Evolutionary conservation across 2,888 invertebrate species (phyloP).

Genomic region (Tromatobia lineatoria): DNA sequence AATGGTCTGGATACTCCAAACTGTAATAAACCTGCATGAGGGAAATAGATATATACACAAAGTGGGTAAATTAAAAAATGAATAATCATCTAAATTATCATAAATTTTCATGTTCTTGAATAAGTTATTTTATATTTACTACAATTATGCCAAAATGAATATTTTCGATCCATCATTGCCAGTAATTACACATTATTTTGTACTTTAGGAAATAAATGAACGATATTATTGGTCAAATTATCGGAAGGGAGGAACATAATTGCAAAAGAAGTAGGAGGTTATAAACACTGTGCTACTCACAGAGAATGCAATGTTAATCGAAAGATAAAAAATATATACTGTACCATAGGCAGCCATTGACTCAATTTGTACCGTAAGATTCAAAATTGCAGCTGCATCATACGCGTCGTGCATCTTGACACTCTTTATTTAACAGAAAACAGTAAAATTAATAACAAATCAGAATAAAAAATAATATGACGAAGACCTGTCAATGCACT

Average conservation of each 20-base stretch:
- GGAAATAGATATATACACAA: no score
- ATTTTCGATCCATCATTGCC: no score
- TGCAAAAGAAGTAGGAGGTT: slow-evolving; percentile 35
- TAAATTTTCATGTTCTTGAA: no score
- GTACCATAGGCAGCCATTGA: slow-evolving; percentile 96
- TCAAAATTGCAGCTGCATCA: slow-evolving; percentile 92
- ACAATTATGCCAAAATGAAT: no score
- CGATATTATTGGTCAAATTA: background rate
- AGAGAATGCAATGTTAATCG: background rate
- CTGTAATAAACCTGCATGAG: no score
- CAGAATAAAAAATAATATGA: background rate
- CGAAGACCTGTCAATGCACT: background rate
- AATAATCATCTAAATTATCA: no score
- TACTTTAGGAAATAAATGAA: no score
- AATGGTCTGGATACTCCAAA: no score
- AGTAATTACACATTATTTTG: no score
- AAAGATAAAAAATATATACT: slow-evolving; percentile 68
- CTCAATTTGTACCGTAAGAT: slow-evolving; percentile 95
- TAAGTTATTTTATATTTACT: no score
- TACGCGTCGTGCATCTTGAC: slow-evolving; percentile 94
- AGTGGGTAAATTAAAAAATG: no score
- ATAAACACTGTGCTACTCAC: slow-evolving; percentile 35
- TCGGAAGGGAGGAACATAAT: background rate
- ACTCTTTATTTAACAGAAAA: slow-evolving; percentile 7
- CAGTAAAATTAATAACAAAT: slow-evolving; percentile 4